phyloP scores from a whole-genome alignment of 2,113 vertebrate species.

The Carassius gibelio region DNA sequence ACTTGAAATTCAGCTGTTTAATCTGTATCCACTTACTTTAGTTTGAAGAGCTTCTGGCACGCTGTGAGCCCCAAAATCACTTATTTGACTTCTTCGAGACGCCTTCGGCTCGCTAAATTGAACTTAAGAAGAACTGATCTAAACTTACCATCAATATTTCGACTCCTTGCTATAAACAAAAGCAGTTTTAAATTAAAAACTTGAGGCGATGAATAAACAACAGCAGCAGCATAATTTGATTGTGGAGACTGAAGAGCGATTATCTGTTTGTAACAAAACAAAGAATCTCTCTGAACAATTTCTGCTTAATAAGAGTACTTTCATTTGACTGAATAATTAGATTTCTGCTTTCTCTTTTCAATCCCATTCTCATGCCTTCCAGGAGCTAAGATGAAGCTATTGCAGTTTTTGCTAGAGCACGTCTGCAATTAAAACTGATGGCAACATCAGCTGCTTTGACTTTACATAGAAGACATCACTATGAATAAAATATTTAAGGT shows the following conservation, averaged over 20 bases:
- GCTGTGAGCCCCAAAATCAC: neutral
- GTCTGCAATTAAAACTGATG: conserved; percentile 31
- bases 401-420: neutral
- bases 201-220: conserved; percentile 22
- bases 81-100: neutral
- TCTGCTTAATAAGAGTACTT: neutral
- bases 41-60: neutral
- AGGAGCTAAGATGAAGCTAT: conserved; percentile 1
- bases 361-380: conserved; percentile 17
- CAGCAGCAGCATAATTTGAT: conserved; percentile 7
- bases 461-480: neutral
- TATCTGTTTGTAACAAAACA: conserved; percentile 31
- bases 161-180: neutral
- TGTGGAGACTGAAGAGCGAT: neutral
- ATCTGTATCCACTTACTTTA: conserved; percentile 6
- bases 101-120: neutral
- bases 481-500: neutral
- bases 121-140: neutral
- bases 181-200: conserved; percentile 24
- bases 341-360: conserved; percentile 19
- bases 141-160: neutral
- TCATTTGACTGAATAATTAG: conserved; percentile 38
- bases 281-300: conserved; percentile 6
- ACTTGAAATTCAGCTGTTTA: conserved; percentile 4
- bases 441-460: neutral